Conservation (phyloP, 2,888 invertebrate species). For the Polydrusus pterygomalis region DNA sequence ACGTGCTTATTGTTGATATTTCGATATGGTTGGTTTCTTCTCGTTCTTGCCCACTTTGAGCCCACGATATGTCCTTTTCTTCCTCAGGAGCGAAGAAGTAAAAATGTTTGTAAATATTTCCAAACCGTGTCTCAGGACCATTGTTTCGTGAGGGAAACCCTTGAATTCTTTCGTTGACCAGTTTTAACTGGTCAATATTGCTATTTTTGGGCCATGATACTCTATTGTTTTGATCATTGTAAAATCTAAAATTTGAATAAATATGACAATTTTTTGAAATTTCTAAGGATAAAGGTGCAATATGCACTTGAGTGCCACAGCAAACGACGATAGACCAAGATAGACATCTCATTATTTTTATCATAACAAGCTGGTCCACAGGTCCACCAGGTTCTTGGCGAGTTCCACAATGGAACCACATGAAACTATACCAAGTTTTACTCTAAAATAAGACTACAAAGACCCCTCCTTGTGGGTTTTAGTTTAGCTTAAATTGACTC, state of each 20-base stretch:
- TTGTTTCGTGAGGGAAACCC: conserved; percentile 24
- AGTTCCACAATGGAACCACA: too few relatives aligned
- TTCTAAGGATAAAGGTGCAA: too few relatives aligned
- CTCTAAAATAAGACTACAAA: too few relatives aligned
- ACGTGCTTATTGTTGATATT: conserved; percentile 59
- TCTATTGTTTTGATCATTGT: conserved; percentile 61
- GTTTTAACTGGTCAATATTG: conserved; percentile 58
- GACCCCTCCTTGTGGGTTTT: too few relatives aligned
- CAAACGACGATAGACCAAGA: too few relatives aligned
- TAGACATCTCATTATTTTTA: too few relatives aligned
- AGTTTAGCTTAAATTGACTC: too few relatives aligned
- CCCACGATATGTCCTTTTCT: conserved; percentile 44
- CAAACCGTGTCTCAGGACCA: conserved; percentile 53
- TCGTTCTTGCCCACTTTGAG: conserved; percentile 56
- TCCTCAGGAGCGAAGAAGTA: conserved; percentile 65
- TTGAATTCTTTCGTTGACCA: conserved; percentile 59
- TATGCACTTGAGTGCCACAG: too few relatives aligned
- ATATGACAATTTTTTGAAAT: background rate
- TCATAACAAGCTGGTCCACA: too few relatives aligned
- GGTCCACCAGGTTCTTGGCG: too few relatives aligned
- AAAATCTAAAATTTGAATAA: conserved; percentile 19
- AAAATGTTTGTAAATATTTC: conserved; percentile 61
- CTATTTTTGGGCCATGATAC: conserved; percentile 59
- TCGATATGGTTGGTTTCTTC: conserved; percentile 67
- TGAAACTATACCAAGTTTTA: too few relatives aligned